Evolutionary conservation across 2,797 vertebrate genomes (phyloP).

Genomic region (Eulemur albifrons): DNA sequence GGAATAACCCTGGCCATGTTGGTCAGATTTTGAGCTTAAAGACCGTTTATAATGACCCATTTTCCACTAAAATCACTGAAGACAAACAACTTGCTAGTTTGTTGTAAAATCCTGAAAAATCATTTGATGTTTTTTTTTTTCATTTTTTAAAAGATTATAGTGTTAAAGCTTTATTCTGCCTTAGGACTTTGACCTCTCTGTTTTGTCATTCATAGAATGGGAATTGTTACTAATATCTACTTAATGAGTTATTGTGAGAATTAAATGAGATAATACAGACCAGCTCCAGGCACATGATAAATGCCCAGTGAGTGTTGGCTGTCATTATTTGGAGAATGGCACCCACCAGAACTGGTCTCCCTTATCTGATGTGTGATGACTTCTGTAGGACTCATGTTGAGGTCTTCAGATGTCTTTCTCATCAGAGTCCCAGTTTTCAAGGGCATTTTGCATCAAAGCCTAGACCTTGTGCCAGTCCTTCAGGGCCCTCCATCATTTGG

Average conservation of each 20-base stretch:
- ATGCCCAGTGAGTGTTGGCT: background rate
- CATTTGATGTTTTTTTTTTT: background rate
- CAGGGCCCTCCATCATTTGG: background rate
- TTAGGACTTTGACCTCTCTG: background rate
- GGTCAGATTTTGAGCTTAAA: background rate
- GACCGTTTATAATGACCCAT: background rate
- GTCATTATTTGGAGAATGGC: background rate
- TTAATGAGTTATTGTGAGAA: background rate
- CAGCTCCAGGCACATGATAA: background rate
- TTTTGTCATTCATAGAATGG: background rate
- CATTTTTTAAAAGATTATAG: background rate
- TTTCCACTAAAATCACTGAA: background rate
- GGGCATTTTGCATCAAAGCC: background rate
- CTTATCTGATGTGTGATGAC: background rate
- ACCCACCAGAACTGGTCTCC: background rate
- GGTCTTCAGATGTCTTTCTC: background rate
- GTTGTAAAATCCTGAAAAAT: conserved; percentile 10
- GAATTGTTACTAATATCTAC: background rate
- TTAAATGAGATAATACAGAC: background rate
- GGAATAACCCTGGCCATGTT: background rate
- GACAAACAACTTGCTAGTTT: background rate
- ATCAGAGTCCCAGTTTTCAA: background rate
- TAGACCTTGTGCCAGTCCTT: background rate
- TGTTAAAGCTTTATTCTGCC: background rate
- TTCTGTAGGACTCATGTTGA: background rate